Percentiles rank a stretch among this genome's conserved stretches.
Conservation (phyloP, 2,797 vertebrate species). For the Vultur gryphus region DNA sequence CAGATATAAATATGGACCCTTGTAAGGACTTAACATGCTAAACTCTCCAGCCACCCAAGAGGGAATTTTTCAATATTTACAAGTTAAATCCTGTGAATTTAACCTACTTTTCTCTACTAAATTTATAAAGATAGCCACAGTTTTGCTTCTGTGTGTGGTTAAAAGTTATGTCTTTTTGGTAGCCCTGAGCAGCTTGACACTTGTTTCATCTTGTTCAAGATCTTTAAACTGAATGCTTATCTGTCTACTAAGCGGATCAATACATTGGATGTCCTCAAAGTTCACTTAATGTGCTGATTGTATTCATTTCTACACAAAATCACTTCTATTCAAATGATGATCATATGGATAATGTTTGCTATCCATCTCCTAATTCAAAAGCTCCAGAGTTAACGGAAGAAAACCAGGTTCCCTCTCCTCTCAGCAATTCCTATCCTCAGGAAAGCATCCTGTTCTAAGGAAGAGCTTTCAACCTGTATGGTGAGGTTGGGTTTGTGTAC, state of each 20-base stretch:
- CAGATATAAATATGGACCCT: neutral
- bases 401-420: neutral
- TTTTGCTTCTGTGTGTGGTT: neutral
- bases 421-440: neutral
- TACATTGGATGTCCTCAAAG: neutral
- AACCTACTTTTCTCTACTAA: neutral
- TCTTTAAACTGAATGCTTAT: neutral
- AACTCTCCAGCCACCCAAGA: neutral
- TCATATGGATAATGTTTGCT: neutral
- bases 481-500: neutral
- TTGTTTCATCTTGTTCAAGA: neutral
- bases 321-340: neutral
- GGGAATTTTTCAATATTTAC: neutral
- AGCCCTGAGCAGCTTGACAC: neutral
- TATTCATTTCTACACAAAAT: neutral
- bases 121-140: neutral
- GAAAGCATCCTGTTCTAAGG: neutral
- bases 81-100: neutral
- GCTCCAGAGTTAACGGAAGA: neutral
- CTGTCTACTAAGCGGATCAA: neutral
- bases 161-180: neutral
- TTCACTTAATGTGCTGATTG: neutral
- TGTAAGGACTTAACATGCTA: neutral
- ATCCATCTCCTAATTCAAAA: neutral
- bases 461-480: neutral